phyloP scores from a whole-genome alignment of 2,888 invertebrate genomes.

The Aethes cnicana region DNA sequence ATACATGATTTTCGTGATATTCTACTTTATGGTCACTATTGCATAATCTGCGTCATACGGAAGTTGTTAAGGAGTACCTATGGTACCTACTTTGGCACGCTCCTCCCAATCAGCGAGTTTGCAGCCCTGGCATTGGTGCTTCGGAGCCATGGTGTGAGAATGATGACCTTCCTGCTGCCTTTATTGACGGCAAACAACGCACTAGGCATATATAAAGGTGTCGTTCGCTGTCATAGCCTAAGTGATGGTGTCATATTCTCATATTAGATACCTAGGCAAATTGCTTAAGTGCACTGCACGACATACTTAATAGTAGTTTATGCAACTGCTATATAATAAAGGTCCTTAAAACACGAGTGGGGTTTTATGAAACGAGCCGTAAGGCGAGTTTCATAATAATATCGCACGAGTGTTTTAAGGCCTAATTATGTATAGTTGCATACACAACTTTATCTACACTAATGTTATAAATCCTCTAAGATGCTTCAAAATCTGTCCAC shows the following conservation, averaged over 20 bases:
- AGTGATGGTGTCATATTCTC: conserved; percentile 3
- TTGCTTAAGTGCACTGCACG: conserved; percentile 3
- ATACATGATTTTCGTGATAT: neutral
- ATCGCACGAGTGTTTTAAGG: no score
- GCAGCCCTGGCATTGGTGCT: conserved; percentile 64
- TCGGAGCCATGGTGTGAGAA: conserved; percentile 55
- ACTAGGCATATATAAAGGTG: conserved; percentile 36
- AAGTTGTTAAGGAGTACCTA: conserved; percentile 49
- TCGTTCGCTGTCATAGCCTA: conserved; percentile 4
- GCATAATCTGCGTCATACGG: conserved; percentile 46
- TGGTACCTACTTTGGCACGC: conserved; percentile 54
- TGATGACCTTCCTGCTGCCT: conserved; percentile 49
- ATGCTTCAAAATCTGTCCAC: no score
- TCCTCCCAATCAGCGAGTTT: conserved; percentile 61
- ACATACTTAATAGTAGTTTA: no score
- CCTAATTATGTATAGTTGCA: no score
- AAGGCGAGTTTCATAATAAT: no score
- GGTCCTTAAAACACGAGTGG: no score
- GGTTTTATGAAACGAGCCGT: no score
- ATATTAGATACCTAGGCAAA: conserved; percentile 8
- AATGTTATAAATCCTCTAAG: no score
- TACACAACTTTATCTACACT: no score
- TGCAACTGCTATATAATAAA: no score
- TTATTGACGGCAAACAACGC: conserved; percentile 56
- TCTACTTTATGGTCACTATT: conserved; percentile 29